phyloP scores from a whole-genome alignment of 2,113 vertebrate genomes.

The Microcebus griseorufus region DNA sequence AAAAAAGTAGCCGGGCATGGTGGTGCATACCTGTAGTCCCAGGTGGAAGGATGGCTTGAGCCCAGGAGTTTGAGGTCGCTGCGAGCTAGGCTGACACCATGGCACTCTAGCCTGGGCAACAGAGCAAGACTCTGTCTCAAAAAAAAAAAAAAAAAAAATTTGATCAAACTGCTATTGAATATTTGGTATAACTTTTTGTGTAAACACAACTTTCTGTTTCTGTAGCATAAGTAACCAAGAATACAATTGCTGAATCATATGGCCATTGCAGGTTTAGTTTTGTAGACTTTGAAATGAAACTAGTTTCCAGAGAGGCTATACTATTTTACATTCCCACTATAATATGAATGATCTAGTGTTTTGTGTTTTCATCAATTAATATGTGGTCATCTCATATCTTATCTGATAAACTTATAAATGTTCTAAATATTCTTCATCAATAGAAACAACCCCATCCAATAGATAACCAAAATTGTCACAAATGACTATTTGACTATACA shows the following conservation, averaged over 20 bases:
- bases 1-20: too few relatives aligned
- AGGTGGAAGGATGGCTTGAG: too few relatives aligned
- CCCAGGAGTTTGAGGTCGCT: too few relatives aligned
- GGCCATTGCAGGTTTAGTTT: neutral
- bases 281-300: neutral
- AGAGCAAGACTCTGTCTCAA: too few relatives aligned
- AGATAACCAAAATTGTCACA: neutral
- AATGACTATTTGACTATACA: neutral
- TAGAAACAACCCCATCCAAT: neutral
- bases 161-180: neutral
- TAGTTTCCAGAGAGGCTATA: neutral
- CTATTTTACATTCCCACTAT: neutral
- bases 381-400: neutral
- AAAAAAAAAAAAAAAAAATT: too few relatives aligned
- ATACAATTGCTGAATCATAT: neutral
- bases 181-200: neutral
- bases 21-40: too few relatives aligned
- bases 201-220: neutral
- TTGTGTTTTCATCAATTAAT: neutral
- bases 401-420: neutral
- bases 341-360: neutral
- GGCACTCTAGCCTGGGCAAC: too few relatives aligned
- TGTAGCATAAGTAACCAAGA: neutral
- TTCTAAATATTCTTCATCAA: neutral
- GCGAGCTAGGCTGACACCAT: too few relatives aligned